These are phyloP conservation scores for Platygyra sinensis DNA, from an alignment of 64 coral and sea anemone species.

Conservation along the genomic window DNA sequence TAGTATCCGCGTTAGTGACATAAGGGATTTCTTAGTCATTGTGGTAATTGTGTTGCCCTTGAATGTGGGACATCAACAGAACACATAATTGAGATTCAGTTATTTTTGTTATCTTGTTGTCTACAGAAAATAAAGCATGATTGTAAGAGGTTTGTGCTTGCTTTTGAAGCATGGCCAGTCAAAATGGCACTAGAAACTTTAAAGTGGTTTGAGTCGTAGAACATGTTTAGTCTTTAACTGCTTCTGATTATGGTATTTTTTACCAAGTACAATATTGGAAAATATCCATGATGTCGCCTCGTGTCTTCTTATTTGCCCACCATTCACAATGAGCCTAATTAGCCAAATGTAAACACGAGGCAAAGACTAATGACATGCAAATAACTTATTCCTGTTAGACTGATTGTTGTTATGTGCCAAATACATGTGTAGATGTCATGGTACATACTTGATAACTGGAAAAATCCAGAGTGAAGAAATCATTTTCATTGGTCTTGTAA, in stretches of 20 bases:
- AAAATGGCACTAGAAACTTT: background rate
- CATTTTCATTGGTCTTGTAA: no score
- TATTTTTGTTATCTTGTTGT: background rate
- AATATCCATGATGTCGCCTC: background rate
- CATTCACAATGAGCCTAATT: background rate
- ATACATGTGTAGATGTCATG: no score
- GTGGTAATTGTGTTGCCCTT: background rate
- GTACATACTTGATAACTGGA: no score
- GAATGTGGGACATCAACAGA: background rate
- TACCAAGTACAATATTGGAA: background rate
- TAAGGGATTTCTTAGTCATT: background rate
- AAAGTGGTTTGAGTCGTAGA: background rate
- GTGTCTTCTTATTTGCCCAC: background rate
- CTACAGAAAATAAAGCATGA: background rate
- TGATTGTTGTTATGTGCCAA: no score
- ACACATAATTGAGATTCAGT: background rate
- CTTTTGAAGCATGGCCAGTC: background rate
- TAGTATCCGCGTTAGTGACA: background rate
- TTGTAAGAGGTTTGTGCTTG: background rate
- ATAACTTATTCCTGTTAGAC: no score
- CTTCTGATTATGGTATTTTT: background rate
- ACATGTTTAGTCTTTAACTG: background rate
- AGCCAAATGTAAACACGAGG: background rate
- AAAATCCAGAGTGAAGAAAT: no score
- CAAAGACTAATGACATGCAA: background rate